These are phyloP conservation scores for Caracal caracal DNA, from an alignment of 2,113 vertebrate genomes.

Conservation along the genomic window DNA sequence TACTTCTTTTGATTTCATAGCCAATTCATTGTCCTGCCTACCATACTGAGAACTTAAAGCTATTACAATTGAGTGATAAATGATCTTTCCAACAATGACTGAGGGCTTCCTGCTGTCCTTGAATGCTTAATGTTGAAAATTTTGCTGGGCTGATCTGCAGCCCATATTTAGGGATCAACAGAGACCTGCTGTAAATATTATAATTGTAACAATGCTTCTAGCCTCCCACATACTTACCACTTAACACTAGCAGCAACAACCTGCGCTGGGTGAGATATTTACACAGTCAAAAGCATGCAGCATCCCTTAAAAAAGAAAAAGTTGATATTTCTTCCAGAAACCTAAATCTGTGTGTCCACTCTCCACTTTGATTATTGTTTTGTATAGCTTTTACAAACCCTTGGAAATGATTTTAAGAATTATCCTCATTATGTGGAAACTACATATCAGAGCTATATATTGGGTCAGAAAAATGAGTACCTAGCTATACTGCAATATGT, in stretches of 20 bases:
- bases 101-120: conserved; percentile 62
- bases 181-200: conserved; percentile 72
- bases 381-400: neutral
- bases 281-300: neutral
- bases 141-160: conserved; percentile 31
- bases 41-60: conserved; percentile 3
- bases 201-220: conserved; percentile 63
- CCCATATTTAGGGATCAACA: conserved; percentile 69
- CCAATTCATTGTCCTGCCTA: neutral
- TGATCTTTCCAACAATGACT: conserved; percentile 66
- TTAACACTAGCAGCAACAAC: conserved; percentile 32
- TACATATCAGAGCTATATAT: neutral
- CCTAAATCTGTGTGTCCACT: neutral
- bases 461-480: neutral
- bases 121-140: conserved; percentile 52
- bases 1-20: neutral
- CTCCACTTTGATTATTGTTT: neutral
- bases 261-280: neutral
- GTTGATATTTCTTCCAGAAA: neutral
- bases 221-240: conserved; percentile 31
- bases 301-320: neutral
- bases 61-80: conserved; percentile 60
- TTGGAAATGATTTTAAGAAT: neutral
- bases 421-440: neutral
- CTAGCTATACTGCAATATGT: neutral